Percentiles rank a stretch among this genome's conserved stretches.
phyloP scores from a whole-genome alignment of 2,113 vertebrate genomes.

The Stictonetta naevosa region DNA sequence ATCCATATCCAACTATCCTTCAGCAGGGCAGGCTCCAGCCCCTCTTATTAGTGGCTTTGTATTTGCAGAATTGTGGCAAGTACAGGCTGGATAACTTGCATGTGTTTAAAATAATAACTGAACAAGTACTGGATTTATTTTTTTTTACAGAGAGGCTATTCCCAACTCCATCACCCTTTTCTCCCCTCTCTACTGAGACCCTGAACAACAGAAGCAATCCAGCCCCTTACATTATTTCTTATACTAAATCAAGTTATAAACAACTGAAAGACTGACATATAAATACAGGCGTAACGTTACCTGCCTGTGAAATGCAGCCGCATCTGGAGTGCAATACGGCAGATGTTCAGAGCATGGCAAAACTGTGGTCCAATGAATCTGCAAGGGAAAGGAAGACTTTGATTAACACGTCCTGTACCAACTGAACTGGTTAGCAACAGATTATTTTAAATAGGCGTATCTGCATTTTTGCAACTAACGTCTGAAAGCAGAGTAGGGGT shows the following conservation, averaged over 20 bases:
- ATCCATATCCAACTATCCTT: constrained; percentile 62
- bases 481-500: not conserved
- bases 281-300: not conserved
- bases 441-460: not conserved
- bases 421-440: not conserved
- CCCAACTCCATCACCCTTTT: not conserved
- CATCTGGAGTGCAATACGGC: not conserved
- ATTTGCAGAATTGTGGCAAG: constrained; percentile 55
- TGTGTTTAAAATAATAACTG: constrained; percentile 30
- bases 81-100: constrained; percentile 51
- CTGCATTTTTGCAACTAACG: not conserved
- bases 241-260: not conserved
- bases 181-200: not conserved
- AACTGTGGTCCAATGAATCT: not conserved
- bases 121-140: not conserved
- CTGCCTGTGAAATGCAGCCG: not conserved
- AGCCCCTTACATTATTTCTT: not conserved
- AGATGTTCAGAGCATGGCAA: constrained; percentile 7
- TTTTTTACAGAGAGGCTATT: not conserved
- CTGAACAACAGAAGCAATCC: not conserved
- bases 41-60: constrained; percentile 47
- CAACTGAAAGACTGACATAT: not conserved
- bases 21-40: constrained; percentile 60
- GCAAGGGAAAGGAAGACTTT: not conserved
- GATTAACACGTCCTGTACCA: not conserved